Base-by-base conservation (phyloP, 2,888 invertebrate species). In the Chloromyia formosa region DNA sequence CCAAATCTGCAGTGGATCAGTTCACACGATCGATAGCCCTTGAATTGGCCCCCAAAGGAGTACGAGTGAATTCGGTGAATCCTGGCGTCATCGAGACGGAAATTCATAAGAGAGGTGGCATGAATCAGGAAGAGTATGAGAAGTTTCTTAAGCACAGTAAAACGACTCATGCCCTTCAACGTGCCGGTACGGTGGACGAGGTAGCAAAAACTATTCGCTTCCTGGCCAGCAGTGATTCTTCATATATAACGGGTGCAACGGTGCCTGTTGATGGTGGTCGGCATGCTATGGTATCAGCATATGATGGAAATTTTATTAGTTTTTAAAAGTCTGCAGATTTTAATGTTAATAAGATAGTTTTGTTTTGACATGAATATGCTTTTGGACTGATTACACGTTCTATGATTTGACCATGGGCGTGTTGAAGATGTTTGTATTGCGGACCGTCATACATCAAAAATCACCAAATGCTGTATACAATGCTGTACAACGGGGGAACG, bases 241-340 rank as follows among this genome's bases (percentile, higher is more conserved):
- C 93, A 79, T 95, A 93, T 83, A 93, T 94, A 20, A 97, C 96
- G 35, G 96, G 95, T 3, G 93, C 89, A 23, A 91, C 90, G 20
- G 80, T 97, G 40, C 92, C 94, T 3, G 92, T 96, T 16, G 97
- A 97, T 85, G 97, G 97, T 14, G 97, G 97, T 1, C 87, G 94
- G 75, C 93, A 94, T 83, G 92, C 92, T 10, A 92, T 94, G 91
- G 95, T 95, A 78, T 94, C 95, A 40, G 89, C 94, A 80, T 93
- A 88, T 88, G 18, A 35, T 9, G 60, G 61, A 22, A 22, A 22
- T 5, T 45, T 60, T 73, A 23, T 73, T 20, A 73, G 73, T n/a
- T 61, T 73, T 61, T 73, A 14, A 20, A 61, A 27, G 53, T 22
- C n/a, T n/a, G n/a, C n/a, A n/a, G n/a, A n/a, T n/a, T n/a, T n/a